These are phyloP conservation scores for Rhipidura dahli DNA, from an alignment of 2,113 vertebrate species.

Conservation along the genomic window DNA sequence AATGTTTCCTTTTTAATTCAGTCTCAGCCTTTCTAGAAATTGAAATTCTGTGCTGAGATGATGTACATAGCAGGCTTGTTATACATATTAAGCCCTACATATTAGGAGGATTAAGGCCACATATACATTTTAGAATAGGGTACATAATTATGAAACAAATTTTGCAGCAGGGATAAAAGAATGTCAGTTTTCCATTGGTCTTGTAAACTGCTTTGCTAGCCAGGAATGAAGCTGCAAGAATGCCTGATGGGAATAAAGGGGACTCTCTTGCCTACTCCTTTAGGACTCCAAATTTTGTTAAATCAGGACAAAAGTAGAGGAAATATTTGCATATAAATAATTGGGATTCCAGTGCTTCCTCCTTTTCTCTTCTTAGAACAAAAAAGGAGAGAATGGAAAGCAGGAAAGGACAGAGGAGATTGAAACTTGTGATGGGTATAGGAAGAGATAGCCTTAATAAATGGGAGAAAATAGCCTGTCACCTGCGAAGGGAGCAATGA, in stretches of 20 bases:
- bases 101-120: conserved; percentile 48
- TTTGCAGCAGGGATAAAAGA: conserved; percentile 25
- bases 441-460: conserved; percentile 13
- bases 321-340: conserved; percentile 51
- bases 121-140: conserved; percentile 46
- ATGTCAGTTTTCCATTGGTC: not conserved
- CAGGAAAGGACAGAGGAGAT: not conserved
- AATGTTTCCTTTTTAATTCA: conserved; percentile 22
- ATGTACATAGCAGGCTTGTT: conserved; percentile 22
- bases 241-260: conserved; percentile 34
- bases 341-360: not conserved
- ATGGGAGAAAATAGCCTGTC: not conserved
- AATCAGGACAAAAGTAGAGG: conserved; percentile 15
- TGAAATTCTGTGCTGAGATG: conserved; percentile 41
- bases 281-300: conserved; percentile 19
- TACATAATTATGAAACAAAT: conserved; percentile 32
- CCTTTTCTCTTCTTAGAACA: not conserved
- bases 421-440: not conserved
- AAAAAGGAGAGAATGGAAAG: not conserved
- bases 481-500: not conserved
- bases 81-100: conserved; percentile 47
- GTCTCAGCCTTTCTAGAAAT: conserved; percentile 41
- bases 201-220: conserved; percentile 30
- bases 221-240: not conserved
- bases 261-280: not conserved